These are phyloP conservation scores for Spatulosminthurus flaviceps DNA, from an alignment of 2,888 invertebrate species.

Conservation along the genomic window DNA sequence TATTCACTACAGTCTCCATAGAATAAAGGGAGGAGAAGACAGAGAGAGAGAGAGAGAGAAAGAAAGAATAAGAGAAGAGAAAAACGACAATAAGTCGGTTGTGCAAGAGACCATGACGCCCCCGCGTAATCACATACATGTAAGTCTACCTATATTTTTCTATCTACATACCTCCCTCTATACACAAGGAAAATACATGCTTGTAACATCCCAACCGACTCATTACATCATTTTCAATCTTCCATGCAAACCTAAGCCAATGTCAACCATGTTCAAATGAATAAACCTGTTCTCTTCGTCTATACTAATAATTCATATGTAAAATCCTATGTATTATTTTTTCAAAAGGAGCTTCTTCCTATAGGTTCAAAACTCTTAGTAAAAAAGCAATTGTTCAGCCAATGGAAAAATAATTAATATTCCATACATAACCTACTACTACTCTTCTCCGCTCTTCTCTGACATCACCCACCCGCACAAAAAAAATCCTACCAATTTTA, in stretches of 20 bases:
- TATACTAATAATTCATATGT: neutral
- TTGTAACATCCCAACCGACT: neutral
- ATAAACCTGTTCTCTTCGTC: neutral
- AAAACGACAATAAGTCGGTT: slow-evolving; percentile 33
- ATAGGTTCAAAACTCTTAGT: too few species aligned
- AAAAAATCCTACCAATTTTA: too few species aligned
- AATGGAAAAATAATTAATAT: slow-evolving; percentile 9
- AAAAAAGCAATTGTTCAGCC: neutral
- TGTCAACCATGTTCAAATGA: slow-evolving; percentile 13
- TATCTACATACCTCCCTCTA: too few species aligned
- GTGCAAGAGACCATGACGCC: slow-evolving; percentile 50
- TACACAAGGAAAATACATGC: too few species aligned
- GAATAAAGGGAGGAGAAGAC: too few species aligned
- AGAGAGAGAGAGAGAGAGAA: too few species aligned
- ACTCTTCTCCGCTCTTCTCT: too few species aligned
- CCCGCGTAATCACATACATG: slow-evolving; percentile 23
- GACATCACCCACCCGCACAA: too few species aligned
- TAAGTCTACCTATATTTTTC: neutral
- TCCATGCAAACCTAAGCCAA: neutral
- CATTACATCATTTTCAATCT: slow-evolving; percentile 18
- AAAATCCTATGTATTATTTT: too few species aligned
- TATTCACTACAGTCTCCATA: neutral
- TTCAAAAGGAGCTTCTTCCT: too few species aligned
- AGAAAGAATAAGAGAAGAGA: neutral
- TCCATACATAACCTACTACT: too few species aligned